Evolutionary conservation across 2,888 invertebrate species (phyloP).

Genomic region (Lycophotia porphyrea): DNA sequence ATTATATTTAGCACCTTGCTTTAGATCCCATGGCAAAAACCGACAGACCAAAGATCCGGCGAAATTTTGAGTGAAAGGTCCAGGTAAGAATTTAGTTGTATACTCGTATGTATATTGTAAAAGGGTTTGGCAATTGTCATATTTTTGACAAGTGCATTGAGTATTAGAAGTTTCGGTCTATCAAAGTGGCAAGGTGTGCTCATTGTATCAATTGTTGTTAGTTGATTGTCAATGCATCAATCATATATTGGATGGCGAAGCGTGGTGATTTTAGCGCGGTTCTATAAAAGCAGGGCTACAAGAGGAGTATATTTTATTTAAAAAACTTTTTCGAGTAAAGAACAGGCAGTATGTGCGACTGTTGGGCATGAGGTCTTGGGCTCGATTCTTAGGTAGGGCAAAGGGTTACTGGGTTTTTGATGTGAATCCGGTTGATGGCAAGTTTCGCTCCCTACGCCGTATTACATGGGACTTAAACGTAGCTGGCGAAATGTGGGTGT

Average conservation of each 20-base stretch:
- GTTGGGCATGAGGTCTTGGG: no score
- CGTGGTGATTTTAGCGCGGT: neutral
- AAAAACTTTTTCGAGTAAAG: neutral
- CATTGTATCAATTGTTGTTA: slow-evolving; percentile 9
- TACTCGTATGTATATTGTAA: slow-evolving; percentile 28
- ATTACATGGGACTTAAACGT: neutral
- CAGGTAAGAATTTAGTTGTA: slow-evolving; percentile 64
- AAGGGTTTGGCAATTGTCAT: slow-evolving; percentile 63
- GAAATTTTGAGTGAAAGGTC: slow-evolving; percentile 65
- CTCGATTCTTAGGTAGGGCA: no score
- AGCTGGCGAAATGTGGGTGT: neutral
- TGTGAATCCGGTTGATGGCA: no score
- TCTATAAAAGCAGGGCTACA: neutral
- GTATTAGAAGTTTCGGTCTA: slow-evolving; percentile 20
- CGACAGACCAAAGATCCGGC: slow-evolving; percentile 27
- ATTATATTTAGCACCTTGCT: slow-evolving; percentile 71
- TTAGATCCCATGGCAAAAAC: slow-evolving; percentile 67
- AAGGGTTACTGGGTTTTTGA: no score
- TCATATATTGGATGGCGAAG: neutral
- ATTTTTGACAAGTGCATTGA: slow-evolving; percentile 55
- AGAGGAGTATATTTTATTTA: neutral
- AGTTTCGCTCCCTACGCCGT: no score
- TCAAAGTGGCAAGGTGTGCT: slow-evolving; percentile 50
- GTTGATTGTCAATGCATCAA: slow-evolving; percentile 8
- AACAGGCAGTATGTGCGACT: neutral